Conservation (phyloP, 2,888 invertebrate species). For the Meta bourneti region DNA sequence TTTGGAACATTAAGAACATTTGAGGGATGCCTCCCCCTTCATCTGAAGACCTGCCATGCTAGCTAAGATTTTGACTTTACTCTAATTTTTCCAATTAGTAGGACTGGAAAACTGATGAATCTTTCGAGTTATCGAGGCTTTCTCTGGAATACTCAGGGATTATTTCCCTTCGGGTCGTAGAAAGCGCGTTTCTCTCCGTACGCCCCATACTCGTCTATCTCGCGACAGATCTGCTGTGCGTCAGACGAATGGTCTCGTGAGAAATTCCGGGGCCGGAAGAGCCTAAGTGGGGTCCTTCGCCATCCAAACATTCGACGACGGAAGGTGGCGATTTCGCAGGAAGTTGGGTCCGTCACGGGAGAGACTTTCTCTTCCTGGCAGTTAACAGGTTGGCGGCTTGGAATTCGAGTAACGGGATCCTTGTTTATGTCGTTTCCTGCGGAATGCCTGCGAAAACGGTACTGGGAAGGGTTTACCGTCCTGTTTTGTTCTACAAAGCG, state of each 20-base stretch:
- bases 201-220: neutral
- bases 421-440: neutral
- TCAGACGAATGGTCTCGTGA: neutral
- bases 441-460: neutral
- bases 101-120: no score
- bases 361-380: neutral
- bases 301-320: neutral
- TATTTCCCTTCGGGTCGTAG: no score
- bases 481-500: neutral
- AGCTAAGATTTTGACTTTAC: no score
- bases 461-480: conserved; percentile 7
- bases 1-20: no score
- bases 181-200: no score
- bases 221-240: neutral
- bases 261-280: neutral
- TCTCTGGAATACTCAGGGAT: no score
- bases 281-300: neutral
- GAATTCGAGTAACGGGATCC: conserved; percentile 3
- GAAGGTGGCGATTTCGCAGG: conserved; percentile 24
- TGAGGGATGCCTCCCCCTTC: no score
- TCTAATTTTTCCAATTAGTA: no score
- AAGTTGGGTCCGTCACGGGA: conserved; percentile 37
- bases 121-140: no score
- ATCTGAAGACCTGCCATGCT: no score
- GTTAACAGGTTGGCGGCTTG: conserved; percentile 25